These are phyloP conservation scores for Gorsachius goisagi DNA, from an alignment of 2,113 vertebrate genomes.

Conservation along the genomic window DNA sequence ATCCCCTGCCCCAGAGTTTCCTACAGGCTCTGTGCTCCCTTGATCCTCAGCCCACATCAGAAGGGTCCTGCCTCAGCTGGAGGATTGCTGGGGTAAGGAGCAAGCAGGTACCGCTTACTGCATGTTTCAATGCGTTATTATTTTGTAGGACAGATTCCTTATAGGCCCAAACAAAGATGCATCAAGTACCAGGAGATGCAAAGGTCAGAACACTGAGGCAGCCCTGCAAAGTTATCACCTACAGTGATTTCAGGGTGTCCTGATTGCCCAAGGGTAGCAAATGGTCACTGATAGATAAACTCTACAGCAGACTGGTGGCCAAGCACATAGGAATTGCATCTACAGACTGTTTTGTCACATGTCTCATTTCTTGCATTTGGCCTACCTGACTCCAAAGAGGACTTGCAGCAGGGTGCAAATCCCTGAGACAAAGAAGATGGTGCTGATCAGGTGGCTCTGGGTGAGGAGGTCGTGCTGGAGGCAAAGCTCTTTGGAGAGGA, in stretches of 20 bases:
- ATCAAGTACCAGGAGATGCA: neutral
- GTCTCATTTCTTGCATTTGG: neutral
- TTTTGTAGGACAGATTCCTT: neutral
- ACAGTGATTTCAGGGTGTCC: neutral
- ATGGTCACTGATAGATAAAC: neutral
- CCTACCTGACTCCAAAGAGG: conserved; percentile 91
- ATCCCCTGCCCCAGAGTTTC: neutral
- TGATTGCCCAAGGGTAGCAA: neutral
- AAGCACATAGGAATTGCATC: neutral
- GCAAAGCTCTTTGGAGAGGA: conserved; percentile 89
- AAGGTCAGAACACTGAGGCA: neutral
- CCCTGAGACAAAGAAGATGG: conserved; percentile 94
- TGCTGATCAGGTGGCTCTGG: conserved; percentile 95
- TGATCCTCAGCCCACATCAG: neutral
- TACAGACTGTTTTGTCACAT: neutral
- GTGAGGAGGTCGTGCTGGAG: conserved; percentile 90
- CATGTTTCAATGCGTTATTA: neutral
- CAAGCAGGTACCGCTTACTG: neutral
- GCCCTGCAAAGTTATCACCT: neutral
- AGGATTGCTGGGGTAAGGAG: neutral
- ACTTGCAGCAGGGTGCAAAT: conserved; percentile 94
- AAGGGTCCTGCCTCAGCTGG: neutral
- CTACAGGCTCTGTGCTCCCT: neutral
- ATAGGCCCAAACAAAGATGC: neutral
- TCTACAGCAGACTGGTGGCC: neutral